Conservation (phyloP, 2,113 vertebrate species). For the Gobius niger region DNA sequence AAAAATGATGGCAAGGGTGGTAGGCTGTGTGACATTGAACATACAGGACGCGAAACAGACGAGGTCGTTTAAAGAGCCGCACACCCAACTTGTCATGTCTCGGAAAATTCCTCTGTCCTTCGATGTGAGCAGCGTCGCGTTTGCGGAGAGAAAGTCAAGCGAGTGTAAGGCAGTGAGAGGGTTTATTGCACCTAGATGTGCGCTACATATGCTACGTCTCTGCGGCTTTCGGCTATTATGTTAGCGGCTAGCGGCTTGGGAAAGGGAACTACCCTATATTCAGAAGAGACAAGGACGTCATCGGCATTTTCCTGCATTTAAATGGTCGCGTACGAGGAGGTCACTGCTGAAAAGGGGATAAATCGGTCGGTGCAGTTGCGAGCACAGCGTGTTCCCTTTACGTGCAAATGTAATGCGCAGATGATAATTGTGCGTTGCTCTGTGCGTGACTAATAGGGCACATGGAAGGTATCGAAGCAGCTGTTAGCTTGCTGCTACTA, state of each 20-base stretch:
- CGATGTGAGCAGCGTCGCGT: constrained; percentile 15
- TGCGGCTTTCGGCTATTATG: constrained; percentile 54
- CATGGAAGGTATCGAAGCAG: constrained; percentile 69
- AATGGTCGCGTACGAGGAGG: constrained; percentile 82
- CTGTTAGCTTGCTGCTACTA: constrained; percentile 74
- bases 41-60: constrained; percentile 74
- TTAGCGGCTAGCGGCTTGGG: constrained; percentile 66
- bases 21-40: constrained; percentile 77
- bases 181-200: constrained; percentile 34
- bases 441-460: constrained; percentile 61
- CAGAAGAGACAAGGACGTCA: constrained; percentile 79
- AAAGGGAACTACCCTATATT: constrained; percentile 71
- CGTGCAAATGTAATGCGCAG: constrained; percentile 18
- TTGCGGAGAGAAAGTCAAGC: constrained; percentile 4
- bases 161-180: constrained; percentile 6
- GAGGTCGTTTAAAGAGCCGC: constrained; percentile 72
- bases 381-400: constrained; percentile 1
- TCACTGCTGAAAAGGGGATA: constrained; percentile 69
- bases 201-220: constrained; percentile 49
- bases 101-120: constrained; percentile 15
- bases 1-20: constrained; percentile 62
- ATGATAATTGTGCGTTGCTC: constrained; percentile 37
- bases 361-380: constrained; percentile 61
- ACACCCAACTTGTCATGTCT: constrained; percentile 38
- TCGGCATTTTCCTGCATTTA: constrained; percentile 83